These are phyloP conservation scores for Pterobdella sp. DNA, from an alignment of 2,888 invertebrate species.

Conservation along the genomic window DNA sequence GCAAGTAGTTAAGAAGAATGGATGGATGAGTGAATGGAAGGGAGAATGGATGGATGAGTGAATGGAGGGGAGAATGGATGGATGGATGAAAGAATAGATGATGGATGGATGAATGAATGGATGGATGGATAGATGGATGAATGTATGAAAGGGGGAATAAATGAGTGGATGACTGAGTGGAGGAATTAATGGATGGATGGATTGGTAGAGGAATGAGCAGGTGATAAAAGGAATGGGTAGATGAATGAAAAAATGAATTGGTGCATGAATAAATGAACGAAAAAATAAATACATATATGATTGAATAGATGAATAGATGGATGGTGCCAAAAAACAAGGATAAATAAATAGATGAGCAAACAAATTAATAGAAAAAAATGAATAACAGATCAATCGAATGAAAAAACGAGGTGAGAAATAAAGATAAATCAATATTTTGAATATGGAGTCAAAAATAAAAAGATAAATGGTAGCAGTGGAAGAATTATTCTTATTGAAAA, in stretches of 20 bases:
- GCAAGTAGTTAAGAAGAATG: neutral
- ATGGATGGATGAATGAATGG: neutral
- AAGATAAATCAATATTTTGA: too few relatives aligned
- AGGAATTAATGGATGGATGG: neutral
- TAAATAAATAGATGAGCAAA: too few relatives aligned
- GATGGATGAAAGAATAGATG: neutral
- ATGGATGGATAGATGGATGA: neutral
- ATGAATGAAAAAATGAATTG: neutral
- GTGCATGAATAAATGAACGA: neutral
- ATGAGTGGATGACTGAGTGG: neutral
- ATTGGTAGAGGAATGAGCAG: neutral
- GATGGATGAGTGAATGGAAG: neutral
- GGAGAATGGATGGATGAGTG: neutral
- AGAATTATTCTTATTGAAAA: too few relatives aligned
- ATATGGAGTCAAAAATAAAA: too few relatives aligned
- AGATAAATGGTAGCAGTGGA: too few relatives aligned
- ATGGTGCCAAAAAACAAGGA: neutral
- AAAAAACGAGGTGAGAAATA: too few relatives aligned
- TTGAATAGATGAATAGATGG: neutral
- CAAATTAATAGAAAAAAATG: too few relatives aligned
- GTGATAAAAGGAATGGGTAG: neutral
- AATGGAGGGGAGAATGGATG: neutral
- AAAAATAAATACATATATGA: neutral
- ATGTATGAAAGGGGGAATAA: neutral
- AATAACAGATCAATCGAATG: too few relatives aligned